Conservation (phyloP, 2,113 vertebrate species). For the Pleuronectes platessa region DNA sequence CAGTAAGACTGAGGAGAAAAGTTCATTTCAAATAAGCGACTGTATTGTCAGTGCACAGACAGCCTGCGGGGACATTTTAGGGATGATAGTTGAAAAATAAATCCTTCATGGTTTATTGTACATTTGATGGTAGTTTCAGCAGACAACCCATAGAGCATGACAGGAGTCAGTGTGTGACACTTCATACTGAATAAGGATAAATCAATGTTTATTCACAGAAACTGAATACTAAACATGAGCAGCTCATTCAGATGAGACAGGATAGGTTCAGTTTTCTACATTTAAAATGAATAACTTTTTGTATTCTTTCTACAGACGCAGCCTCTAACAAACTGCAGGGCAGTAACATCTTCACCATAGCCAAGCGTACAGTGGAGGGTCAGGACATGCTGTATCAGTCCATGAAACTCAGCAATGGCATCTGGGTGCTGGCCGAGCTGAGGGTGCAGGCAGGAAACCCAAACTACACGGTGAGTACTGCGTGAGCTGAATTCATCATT, state of each 20-base stretch:
- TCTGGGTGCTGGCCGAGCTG: slow-evolving; percentile 96
- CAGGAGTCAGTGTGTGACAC: slow-evolving; percentile 18
- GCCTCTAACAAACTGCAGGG: slow-evolving; percentile 91
- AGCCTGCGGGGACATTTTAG: slow-evolving; percentile 29
- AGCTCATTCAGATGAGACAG: not conserved
- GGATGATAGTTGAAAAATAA: slow-evolving; percentile 6
- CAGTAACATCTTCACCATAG: slow-evolving; percentile 96
- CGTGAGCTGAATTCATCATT: not conserved
- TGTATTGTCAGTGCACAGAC: slow-evolving; percentile 36
- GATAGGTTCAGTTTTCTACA: not conserved
- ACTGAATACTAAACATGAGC: slow-evolving; percentile 14
- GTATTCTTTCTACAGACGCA: slow-evolving; percentile 80
- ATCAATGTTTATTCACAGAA: slow-evolving; percentile 6
- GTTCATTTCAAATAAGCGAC: slow-evolving; percentile 49
- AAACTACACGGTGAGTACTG: slow-evolving; percentile 85
- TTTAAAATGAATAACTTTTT: not conserved
- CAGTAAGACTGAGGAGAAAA: slow-evolving; percentile 35
- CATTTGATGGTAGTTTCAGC: slow-evolving; percentile 41
- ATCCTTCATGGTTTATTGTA: slow-evolving; percentile 12
- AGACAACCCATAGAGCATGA: slow-evolving; percentile 18
- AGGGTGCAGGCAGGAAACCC: slow-evolving; percentile 89
- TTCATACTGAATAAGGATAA: slow-evolving; percentile 3
- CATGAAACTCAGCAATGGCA: slow-evolving; percentile 93
- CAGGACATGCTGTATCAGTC: slow-evolving; percentile 99
- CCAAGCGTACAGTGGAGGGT: slow-evolving; percentile 93